These are phyloP conservation scores for Phalacrocorax pelagicus DNA, from an alignment of 2,113 vertebrate species.

Conservation along the genomic window DNA sequence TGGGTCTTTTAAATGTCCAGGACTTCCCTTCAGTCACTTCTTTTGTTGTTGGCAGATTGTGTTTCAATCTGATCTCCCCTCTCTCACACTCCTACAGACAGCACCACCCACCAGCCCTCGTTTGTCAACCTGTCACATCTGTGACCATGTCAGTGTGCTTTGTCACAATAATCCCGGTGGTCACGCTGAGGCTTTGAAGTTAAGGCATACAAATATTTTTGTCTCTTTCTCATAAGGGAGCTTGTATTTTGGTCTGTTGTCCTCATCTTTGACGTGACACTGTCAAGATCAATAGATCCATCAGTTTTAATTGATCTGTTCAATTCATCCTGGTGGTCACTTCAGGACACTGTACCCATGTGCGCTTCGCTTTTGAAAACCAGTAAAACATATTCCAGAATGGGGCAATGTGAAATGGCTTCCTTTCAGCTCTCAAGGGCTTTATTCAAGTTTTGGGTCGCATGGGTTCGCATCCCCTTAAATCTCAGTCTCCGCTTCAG, in stretches of 20 bases:
- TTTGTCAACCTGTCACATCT: constrained; percentile 51
- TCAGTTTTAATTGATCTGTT: constrained; percentile 3
- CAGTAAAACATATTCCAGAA: not conserved
- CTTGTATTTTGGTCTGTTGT: not conserved
- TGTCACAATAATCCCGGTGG: constrained; percentile 24
- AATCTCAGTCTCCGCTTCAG: constrained; percentile 10
- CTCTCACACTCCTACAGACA: constrained; percentile 40
- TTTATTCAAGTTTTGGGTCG: constrained; percentile 14
- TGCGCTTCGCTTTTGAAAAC: not conserved
- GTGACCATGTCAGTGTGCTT: not conserved
- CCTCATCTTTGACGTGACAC: not conserved
- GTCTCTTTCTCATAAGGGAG: not conserved
- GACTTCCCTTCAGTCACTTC: constrained; percentile 37
- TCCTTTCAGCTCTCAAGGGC: not conserved
- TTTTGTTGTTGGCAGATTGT: constrained; percentile 58
- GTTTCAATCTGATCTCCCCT: constrained; percentile 56
- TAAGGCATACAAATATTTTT: constrained; percentile 23
- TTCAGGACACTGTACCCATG: not conserved
- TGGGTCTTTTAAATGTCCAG: not conserved
- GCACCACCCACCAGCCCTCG: constrained; percentile 19
- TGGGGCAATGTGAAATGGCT: not conserved
- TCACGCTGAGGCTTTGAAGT: constrained; percentile 50
- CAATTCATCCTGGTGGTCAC: not conserved
- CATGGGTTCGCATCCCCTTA: constrained; percentile 13
- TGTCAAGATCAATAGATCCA: constrained; percentile 10